These are phyloP conservation scores for Nyleta sp. DNA, from an alignment of 2,888 invertebrate species.

Conservation along the genomic window DNA sequence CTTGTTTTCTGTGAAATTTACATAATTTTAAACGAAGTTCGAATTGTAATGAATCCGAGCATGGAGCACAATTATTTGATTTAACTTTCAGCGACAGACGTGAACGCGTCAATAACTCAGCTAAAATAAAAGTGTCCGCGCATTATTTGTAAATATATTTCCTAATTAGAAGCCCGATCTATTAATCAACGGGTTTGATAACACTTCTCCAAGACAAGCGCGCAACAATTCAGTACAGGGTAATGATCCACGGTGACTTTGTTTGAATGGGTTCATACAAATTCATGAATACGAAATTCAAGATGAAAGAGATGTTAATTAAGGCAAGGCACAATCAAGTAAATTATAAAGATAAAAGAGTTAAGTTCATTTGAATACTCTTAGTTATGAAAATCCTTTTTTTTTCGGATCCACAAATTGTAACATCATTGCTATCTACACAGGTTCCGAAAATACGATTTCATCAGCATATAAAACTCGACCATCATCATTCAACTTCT, in stretches of 20 bases:
- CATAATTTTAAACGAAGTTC: conserved; percentile 39
- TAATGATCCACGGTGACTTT: conserved; percentile 3
- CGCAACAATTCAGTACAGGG: background rate
- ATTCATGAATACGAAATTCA: conserved; percentile 30
- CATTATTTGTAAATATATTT: background rate
- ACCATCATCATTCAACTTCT: conserved; percentile 56
- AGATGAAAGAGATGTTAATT: conserved; percentile 39
- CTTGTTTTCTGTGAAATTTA: conserved; percentile 42
- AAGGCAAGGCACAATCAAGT: conserved; percentile 30
- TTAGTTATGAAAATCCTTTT: conserved; percentile 38
- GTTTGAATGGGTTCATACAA: conserved; percentile 11
- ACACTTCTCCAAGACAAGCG: conserved; percentile 9
- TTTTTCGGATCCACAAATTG: conserved; percentile 15
- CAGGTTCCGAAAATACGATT: conserved; percentile 47
- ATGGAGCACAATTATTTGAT: conserved; percentile 5
- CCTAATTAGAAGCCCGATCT: background rate
- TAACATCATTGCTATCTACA: conserved; percentile 25
- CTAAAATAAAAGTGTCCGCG: background rate
- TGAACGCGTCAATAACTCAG: background rate
- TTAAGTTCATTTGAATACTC: conserved; percentile 33
- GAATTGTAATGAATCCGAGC: conserved; percentile 16
- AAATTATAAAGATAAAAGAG: conserved; percentile 39
- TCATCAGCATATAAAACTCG: conserved; percentile 53
- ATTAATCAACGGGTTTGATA: conserved; percentile 22
- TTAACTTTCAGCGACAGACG: background rate